A percentile compares a stretch with the other conserved stretches of the same genome.
Evolutionary conservation across 2,888 invertebrate species (phyloP).

Genomic region (Neoaliturus tenellus): DNA sequence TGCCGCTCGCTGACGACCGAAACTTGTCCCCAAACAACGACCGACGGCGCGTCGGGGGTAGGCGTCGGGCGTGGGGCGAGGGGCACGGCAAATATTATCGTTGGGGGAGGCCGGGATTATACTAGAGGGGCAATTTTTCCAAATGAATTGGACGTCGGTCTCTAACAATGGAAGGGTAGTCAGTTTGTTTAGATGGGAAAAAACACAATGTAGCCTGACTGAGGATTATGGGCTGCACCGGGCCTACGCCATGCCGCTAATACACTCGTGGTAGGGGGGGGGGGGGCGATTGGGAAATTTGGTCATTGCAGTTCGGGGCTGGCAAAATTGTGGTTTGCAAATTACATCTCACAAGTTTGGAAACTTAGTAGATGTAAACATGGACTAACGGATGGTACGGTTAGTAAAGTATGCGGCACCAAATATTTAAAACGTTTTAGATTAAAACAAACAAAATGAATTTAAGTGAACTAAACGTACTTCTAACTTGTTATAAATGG

Average conservation of each 20-base stretch:
- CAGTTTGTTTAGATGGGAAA: slow-evolving; percentile 61
- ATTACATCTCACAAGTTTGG: too few relatives aligned
- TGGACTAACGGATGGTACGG: too few relatives aligned
- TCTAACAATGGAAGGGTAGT: slow-evolving; percentile 51
- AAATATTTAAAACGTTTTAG: too few relatives aligned
- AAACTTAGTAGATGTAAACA: too few relatives aligned
- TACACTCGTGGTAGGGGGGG: not conserved
- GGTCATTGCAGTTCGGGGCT: too few relatives aligned
- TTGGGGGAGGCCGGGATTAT: slow-evolving; percentile 48
- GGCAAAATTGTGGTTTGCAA: too few relatives aligned
- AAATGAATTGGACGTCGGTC: slow-evolving; percentile 60
- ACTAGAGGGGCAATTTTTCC: slow-evolving; percentile 61
- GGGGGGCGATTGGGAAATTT: not conserved
- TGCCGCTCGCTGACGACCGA: not conserved
- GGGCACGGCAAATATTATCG: slow-evolving; percentile 54
- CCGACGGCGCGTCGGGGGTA: not conserved
- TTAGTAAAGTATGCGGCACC: too few relatives aligned
- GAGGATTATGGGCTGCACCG: slow-evolving; percentile 60
- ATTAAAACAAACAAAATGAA: too few relatives aligned
- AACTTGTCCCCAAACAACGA: slow-evolving; percentile 34
- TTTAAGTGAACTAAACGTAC: too few relatives aligned
- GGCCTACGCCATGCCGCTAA: not conserved
- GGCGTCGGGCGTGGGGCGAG: slow-evolving; percentile 22
- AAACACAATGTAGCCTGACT: slow-evolving; percentile 58
- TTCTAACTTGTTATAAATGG: too few relatives aligned